phyloP scores from a whole-genome alignment of 2,888 invertebrate species.

The Conus canariensis region DNA sequence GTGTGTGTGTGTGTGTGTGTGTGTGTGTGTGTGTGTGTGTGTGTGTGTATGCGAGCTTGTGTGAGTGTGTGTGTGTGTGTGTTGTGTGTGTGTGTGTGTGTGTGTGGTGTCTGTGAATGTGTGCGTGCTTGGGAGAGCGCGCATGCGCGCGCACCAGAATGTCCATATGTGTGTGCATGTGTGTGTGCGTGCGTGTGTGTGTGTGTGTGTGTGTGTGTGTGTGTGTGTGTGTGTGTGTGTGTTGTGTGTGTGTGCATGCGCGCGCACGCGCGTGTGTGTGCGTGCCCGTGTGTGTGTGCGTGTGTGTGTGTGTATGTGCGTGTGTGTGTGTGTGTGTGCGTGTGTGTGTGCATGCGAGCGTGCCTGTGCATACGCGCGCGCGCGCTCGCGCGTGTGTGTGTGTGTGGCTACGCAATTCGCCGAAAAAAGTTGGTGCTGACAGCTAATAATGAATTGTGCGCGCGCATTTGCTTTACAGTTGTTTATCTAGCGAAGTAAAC shows the following conservation, averaged over 20 bases:
- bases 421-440: no score
- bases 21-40: background rate
- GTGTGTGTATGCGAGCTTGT: background rate
- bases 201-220: background rate
- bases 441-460: no score
- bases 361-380: no score
- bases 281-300: background rate
- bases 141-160: background rate
- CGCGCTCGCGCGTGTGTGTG: no score
- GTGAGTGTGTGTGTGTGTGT: background rate
- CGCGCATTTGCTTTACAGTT: no score
- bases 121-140: background rate
- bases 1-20: background rate
- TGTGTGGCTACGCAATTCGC: no score
- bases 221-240: background rate
- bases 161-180: background rate
- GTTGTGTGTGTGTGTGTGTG: constrained; percentile 1
- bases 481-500: no score
- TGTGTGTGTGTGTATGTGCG: background rate
- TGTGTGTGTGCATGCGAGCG: background rate
- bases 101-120: no score
- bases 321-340: background rate
- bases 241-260: background rate
- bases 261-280: background rate
- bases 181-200: constrained; percentile 4